Evolutionary conservation across 2,113 vertebrate species (phyloP).

Genomic region (Chaetura pelagica): DNA sequence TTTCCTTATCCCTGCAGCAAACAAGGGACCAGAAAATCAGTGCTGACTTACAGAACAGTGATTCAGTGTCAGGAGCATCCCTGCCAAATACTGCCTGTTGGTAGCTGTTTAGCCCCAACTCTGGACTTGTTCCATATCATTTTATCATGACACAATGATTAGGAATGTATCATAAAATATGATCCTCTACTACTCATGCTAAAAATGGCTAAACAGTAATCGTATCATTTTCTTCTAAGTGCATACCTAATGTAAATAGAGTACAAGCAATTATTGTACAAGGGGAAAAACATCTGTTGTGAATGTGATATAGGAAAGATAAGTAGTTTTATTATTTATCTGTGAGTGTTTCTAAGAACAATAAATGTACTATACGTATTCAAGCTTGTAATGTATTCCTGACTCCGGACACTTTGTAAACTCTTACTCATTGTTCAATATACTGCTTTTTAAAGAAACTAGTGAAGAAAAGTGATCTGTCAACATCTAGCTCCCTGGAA

Average conservation of each 20-base stretch:
- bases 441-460: not conserved
- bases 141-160: not conserved
- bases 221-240: not conserved
- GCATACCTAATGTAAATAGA: not conserved
- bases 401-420: not conserved
- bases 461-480: not conserved
- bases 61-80: not conserved
- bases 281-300: not conserved
- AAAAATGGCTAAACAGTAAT: not conserved
- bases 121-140: not conserved
- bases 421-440: not conserved
- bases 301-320: not conserved
- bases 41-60: not conserved
- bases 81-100: not conserved
- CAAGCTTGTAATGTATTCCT: slow-evolving; percentile 15
- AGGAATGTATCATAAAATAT: not conserved
- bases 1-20: not conserved
- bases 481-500: not conserved
- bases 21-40: not conserved
- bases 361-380: not conserved
- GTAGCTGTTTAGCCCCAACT: not conserved
- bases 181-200: not conserved
- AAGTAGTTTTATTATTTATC: not conserved
- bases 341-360: slow-evolving; percentile 7
- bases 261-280: slow-evolving; percentile 8